Conservation (phyloP, 2,797 vertebrate genomes). For the Anolis apletophallus region DNA sequence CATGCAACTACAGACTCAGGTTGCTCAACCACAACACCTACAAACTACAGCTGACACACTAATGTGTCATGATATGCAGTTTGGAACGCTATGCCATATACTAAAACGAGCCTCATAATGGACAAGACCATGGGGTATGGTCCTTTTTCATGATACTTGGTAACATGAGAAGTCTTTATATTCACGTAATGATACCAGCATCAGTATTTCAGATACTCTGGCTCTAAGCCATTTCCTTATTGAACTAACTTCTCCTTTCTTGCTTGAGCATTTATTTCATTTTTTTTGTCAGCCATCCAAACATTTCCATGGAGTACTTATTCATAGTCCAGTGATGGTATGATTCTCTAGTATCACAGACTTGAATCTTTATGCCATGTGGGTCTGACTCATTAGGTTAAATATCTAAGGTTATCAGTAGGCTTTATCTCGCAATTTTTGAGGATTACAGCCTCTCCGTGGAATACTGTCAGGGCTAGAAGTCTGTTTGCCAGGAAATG, state of each 20-base stretch:
- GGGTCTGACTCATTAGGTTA: slow-evolving; percentile 19
- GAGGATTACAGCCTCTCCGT: background rate
- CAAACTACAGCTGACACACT: no score
- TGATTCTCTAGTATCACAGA: background rate
- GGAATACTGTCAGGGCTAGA: background rate
- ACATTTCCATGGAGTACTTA: background rate
- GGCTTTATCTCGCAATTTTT: background rate
- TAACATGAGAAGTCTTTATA: background rate
- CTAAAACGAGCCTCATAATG: background rate
- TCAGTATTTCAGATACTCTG: background rate
- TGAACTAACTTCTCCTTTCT: background rate
- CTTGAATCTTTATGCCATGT: background rate
- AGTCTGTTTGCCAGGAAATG: background rate
- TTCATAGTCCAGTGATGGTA: background rate
- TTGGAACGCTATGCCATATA: no score
- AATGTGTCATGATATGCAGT: no score
- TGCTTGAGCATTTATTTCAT: background rate
- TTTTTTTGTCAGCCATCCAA: background rate
- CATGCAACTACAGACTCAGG: no score
- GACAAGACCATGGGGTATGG: background rate
- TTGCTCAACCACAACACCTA: no score
- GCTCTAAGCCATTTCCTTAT: background rate
- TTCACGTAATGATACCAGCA: background rate
- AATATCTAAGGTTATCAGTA: slow-evolving; percentile 15
- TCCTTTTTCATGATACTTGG: background rate